Base-by-base conservation (phyloP, 2,888 invertebrate genomes). In the Drosophila anomelani region DNA sequence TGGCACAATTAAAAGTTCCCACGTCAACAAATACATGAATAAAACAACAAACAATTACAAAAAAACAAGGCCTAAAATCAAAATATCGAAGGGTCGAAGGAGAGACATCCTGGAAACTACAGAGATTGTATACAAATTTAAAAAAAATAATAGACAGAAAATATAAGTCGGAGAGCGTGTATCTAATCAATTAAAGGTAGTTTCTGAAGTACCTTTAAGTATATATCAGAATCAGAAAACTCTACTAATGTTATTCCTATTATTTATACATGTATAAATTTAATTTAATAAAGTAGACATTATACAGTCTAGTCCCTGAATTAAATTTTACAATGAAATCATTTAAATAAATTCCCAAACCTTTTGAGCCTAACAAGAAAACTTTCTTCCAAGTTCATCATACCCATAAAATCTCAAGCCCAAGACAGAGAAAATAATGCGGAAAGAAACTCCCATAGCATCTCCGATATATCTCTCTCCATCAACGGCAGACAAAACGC, bases 1-100 rank as follows among this genome's bases (percentile, higher is more conserved):
- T 20, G 20, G 75, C 81, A 86, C 88, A 87, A 84, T 87, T 87
- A 85, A 85, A 85, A 85, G 84, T 85, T 85, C 84, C 83, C 88
- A 85, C 88, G 88, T 76, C 80, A 51, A 62, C 64, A 51, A 46
- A 62, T 29, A 43, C 58, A 87, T 87, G 85, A 85, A 87, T 85
- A 85, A 85, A 85, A 85, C 79, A 87, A 78, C 68, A 68, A 66
- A 55, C 38, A 15, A 15, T 55, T 39, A 17, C n/a, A 20, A 20
- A 12, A 26, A 17, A n/a, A n/a, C 0, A 49, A 32, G 13, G 0
- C 4, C 9, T 1, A 6, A 20, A 20, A 20, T 20, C 23, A 10
- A 13, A 3, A 23, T 53, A 23, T 15, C 12, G 32, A 6, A 1
- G 10, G 29, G 10, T 32, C 46, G 57, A 46, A 41, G 36, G 5